These are phyloP conservation scores for Aporophyla lueneburgensis DNA, from an alignment of 2,888 invertebrate genomes.

Conservation along the genomic window DNA sequence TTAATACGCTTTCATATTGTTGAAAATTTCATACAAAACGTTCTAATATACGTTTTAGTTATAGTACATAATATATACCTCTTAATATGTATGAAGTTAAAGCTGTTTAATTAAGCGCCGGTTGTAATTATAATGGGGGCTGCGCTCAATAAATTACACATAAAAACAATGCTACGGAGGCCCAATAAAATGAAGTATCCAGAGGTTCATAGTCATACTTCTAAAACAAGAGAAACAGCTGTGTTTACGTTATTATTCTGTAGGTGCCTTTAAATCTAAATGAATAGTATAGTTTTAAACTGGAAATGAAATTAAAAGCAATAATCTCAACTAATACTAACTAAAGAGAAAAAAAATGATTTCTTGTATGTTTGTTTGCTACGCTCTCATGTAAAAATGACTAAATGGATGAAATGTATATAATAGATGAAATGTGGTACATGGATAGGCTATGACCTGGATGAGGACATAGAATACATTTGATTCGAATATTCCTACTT, in stretches of 20 bases:
- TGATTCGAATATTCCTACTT: too few relatives aligned
- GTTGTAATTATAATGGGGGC: slow-evolving; percentile 62
- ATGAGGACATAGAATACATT: too few relatives aligned
- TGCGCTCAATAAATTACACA: slow-evolving; percentile 61
- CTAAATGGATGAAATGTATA: too few relatives aligned
- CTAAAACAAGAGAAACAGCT: slow-evolving; percentile 13
- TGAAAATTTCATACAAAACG: slow-evolving; percentile 16
- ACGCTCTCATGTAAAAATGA: too few relatives aligned
- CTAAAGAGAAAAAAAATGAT: too few relatives aligned
- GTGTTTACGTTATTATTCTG: slow-evolving; percentile 3
- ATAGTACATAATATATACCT: slow-evolving; percentile 19
- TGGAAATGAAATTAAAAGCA: neutral
- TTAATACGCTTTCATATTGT: slow-evolving; percentile 6
- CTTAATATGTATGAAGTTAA: slow-evolving; percentile 38
- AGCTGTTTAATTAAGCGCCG: slow-evolving; percentile 63
- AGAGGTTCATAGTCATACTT: slow-evolving; percentile 2
- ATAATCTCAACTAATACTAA: neutral
- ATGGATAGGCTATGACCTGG: too few relatives aligned
- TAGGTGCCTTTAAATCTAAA: neutral
- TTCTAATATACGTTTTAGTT: slow-evolving; percentile 33
- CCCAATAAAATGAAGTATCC: slow-evolving; percentile 53
- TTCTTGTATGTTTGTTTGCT: too few relatives aligned
- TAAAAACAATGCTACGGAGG: slow-evolving; percentile 58
- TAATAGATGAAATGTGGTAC: too few relatives aligned
- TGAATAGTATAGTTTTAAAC: neutral